Evolutionary conservation across 2,797 vertebrate genomes (phyloP).

Genomic region (Argyrosomus regius): DNA sequence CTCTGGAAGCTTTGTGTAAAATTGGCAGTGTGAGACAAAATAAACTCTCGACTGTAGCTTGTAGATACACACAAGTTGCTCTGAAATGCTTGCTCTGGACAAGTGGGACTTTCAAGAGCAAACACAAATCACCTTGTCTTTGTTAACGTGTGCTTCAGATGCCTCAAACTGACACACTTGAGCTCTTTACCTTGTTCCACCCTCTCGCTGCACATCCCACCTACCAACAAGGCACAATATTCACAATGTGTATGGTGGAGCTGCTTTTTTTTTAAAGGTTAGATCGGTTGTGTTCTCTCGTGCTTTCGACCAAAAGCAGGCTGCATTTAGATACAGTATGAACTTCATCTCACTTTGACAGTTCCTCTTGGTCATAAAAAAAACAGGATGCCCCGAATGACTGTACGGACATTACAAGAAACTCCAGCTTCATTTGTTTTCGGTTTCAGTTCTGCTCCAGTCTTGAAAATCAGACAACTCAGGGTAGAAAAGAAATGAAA

Average conservation of each 20-base stretch:
- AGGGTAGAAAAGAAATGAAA: too few relatives aligned
- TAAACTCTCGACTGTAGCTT: neutral
- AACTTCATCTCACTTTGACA: neutral
- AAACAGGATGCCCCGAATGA: neutral
- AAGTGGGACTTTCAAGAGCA: conserved; percentile 24
- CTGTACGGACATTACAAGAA: neutral
- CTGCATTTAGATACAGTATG: neutral
- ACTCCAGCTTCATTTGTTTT: neutral
- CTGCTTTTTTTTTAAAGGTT: neutral
- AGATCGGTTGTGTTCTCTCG: neutral
- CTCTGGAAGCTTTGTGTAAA: conserved; percentile 21
- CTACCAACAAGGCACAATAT: neutral
- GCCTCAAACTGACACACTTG: neutral
- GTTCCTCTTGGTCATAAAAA: neutral
- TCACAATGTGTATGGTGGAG: neutral
- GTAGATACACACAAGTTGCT: conserved; percentile 4
- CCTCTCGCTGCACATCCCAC: neutral
- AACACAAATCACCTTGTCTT: conserved; percentile 11
- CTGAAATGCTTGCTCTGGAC: conserved; percentile 1
- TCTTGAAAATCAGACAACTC: neutral
- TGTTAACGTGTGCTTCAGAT: conserved; percentile 17
- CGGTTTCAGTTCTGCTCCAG: neutral
- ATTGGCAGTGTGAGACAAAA: neutral
- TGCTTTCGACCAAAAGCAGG: neutral
- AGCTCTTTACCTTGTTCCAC: neutral